These are phyloP conservation scores for Phasianus colchicus DNA, from an alignment of 2,113 vertebrate genomes.

Conservation along the genomic window DNA sequence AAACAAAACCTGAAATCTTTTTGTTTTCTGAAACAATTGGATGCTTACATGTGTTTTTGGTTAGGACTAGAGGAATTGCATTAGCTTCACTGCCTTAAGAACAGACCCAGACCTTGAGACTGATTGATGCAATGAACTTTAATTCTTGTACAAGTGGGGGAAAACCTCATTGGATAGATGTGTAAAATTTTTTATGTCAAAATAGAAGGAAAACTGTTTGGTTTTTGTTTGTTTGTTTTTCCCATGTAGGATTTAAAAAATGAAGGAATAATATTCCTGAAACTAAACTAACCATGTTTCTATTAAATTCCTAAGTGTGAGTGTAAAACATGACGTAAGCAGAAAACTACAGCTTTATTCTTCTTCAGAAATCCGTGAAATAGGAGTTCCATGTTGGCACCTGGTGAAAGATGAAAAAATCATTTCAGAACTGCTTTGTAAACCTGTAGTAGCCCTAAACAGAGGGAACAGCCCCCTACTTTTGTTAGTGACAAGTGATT, in stretches of 20 bases:
- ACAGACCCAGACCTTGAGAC: not conserved
- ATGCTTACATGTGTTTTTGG: not conserved
- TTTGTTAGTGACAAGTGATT: not conserved
- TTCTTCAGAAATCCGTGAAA: not conserved
- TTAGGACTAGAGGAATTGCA: not conserved
- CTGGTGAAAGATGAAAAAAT: not conserved
- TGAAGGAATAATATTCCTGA: not conserved
- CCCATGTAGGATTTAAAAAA: not conserved
- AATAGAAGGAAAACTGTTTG: not conserved
- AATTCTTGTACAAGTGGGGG: not conserved
- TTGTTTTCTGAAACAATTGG: not conserved
- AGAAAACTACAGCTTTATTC: not conserved
- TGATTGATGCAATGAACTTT: not conserved
- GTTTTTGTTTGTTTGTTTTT: not conserved
- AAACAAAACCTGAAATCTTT: not conserved
- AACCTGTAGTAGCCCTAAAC: not conserved
- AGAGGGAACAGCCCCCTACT: rapidly evolving
- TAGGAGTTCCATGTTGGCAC: not conserved
- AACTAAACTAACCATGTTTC: not conserved
- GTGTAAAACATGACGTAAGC: not conserved
- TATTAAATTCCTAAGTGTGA: not conserved
- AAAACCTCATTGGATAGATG: not conserved
- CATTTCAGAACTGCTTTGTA: not conserved
- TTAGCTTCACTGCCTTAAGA: not conserved
- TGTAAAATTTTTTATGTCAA: not conserved